phyloP scores from a whole-genome alignment of 64 coral and sea anemone genomes.

The Dendrophyllia cribrosa region DNA sequence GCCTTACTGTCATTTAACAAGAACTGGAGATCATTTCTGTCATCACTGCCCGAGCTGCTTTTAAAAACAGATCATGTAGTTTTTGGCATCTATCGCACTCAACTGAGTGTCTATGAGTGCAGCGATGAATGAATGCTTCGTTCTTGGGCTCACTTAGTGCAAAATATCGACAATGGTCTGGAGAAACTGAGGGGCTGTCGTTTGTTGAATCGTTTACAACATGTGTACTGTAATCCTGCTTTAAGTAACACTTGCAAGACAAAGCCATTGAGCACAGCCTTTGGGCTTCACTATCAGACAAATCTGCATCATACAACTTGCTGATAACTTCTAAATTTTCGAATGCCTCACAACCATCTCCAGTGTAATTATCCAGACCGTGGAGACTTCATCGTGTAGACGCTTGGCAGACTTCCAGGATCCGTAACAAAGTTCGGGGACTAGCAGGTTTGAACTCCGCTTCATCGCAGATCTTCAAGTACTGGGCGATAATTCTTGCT shows the following conservation, averaged over 20 bases:
- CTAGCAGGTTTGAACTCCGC: slow-evolving; percentile 46
- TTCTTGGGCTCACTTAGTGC: slow-evolving; percentile 46
- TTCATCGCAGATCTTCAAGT: slow-evolving; percentile 61
- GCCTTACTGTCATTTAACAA: slow-evolving; percentile 4
- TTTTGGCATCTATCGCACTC: neutral
- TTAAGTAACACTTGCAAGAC: slow-evolving; percentile 29
- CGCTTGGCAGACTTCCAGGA: slow-evolving; percentile 54
- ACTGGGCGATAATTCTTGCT: slow-evolving; percentile 63
- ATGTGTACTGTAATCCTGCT: slow-evolving; percentile 37
- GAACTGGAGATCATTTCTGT: slow-evolving; percentile 29
- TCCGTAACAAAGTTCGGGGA: slow-evolving; percentile 58
- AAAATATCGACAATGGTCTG: slow-evolving; percentile 59
- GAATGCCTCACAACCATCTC: slow-evolving; percentile 49
- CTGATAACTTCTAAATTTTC: slow-evolving; percentile 43
- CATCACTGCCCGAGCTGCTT: neutral
- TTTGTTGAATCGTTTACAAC: slow-evolving; percentile 24
- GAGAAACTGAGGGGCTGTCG: neutral
- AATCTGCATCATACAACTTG: slow-evolving; percentile 12
- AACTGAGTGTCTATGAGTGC: neutral
- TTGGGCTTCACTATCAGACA: slow-evolving; percentile 11
- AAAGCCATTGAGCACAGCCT: neutral
- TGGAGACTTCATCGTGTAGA: slow-evolving; percentile 48
- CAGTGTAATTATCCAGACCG: slow-evolving; percentile 58
- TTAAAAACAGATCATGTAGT: slow-evolving; percentile 1
- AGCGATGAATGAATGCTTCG: slow-evolving; percentile 9